phyloP scores from a whole-genome alignment of 2,797 vertebrate species.

The Lagorchestes hirsutus region DNA sequence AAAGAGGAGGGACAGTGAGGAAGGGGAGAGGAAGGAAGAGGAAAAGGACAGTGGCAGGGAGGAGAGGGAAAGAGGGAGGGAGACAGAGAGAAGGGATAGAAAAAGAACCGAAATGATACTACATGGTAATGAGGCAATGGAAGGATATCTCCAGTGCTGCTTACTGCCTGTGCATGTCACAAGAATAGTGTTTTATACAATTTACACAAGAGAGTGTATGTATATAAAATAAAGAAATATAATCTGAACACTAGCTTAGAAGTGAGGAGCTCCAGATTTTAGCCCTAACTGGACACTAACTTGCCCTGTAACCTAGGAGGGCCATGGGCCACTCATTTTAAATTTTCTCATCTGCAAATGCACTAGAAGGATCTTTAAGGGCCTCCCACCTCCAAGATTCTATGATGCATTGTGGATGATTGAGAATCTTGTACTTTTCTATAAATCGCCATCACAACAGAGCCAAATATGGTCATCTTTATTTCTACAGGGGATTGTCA shows the following conservation, averaged over 20 bases:
- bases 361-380: background rate
- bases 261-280: background rate
- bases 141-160: background rate
- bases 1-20: background rate
- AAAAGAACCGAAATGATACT: background rate
- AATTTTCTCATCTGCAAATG: background rate
- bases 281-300: background rate
- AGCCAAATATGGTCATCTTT: background rate
- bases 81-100: background rate
- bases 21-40: background rate
- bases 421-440: background rate
- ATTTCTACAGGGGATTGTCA: background rate
- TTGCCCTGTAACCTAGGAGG: background rate
- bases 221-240: background rate
- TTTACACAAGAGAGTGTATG: background rate
- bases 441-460: background rate
- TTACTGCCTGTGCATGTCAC: background rate
- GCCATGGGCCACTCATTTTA: background rate
- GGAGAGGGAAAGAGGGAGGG: constrained; percentile 5
- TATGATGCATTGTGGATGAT: background rate
- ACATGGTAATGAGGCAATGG: too few relatives aligned
- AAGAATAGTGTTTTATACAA: background rate
- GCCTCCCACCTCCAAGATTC: background rate
- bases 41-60: background rate
- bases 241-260: background rate